These are phyloP conservation scores for Nasua narica DNA, from an alignment of 2,797 vertebrate genomes.

Conservation along the genomic window DNA sequence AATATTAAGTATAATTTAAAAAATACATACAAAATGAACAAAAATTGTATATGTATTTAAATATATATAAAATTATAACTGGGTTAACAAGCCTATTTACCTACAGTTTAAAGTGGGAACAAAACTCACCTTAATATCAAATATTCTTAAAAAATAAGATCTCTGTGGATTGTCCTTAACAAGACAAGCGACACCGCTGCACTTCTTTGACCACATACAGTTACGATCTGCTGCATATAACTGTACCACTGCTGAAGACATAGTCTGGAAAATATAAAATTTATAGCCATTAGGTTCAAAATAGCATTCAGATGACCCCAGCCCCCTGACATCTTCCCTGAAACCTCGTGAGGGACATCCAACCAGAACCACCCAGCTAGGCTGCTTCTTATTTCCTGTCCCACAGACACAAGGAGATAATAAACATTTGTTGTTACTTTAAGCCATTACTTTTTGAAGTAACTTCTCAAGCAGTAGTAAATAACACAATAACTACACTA, in stretches of 20 bases:
- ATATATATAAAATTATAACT: conserved; percentile 5
- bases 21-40: neutral
- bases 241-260: conserved; percentile 96
- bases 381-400: neutral
- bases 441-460: conserved; percentile 23
- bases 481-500: neutral
- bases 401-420: neutral
- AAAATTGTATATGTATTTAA: neutral
- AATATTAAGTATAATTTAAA: neutral
- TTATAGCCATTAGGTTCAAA: conserved; percentile 44
- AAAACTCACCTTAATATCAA: conserved; percentile 94
- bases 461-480: neutral
- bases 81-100: neutral
- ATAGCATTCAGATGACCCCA: neutral
- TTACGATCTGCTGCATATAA: conserved; percentile 92
- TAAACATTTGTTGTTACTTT: conserved; percentile 5
- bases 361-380: neutral
- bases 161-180: conserved; percentile 99
- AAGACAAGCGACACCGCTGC: conserved; percentile 96
- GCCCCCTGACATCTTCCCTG: neutral
- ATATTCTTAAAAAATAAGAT: conserved; percentile 98
- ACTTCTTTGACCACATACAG: conserved; percentile 93
- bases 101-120: conserved; percentile 33
- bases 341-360: neutral
- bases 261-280: conserved; percentile 84